These are phyloP conservation scores for Oplegnathus fasciatus DNA, from an alignment of 2,113 vertebrate genomes.

Conservation along the genomic window DNA sequence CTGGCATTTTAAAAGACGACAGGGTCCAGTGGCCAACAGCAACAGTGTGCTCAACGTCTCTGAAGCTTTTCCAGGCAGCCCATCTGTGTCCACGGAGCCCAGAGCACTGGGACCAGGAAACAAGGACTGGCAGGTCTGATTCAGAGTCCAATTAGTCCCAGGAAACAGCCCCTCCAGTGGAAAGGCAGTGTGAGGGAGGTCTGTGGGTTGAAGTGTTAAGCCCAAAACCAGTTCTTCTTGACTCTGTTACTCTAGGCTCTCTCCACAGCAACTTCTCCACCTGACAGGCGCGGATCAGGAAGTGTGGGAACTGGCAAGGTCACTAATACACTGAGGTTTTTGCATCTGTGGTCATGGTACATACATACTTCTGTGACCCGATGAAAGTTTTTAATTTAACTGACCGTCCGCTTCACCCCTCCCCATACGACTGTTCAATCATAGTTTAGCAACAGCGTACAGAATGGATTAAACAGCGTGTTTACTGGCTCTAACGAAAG, in stretches of 20 bases:
- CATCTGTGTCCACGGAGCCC: slow-evolving; percentile 65
- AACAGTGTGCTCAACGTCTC: slow-evolving; percentile 67
- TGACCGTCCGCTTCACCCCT: not conserved
- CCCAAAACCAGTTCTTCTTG: slow-evolving; percentile 41
- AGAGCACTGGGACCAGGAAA: slow-evolving; percentile 73
- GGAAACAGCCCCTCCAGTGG: slow-evolving; percentile 63
- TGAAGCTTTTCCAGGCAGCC: slow-evolving; percentile 69
- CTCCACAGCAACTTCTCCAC: slow-evolving; percentile 26
- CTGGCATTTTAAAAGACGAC: slow-evolving; percentile 54
- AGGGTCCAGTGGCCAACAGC: slow-evolving; percentile 72
- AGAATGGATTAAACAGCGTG: not conserved
- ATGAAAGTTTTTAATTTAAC: not conserved
- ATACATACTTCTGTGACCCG: not conserved
- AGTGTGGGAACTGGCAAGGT: not conserved
- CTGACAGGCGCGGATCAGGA: not conserved
- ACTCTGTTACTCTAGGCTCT: slow-evolving; percentile 11
- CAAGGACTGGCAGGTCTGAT: slow-evolving; percentile 70
- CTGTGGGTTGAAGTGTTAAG: slow-evolving; percentile 51
- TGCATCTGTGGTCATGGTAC: not conserved
- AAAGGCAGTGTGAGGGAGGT: slow-evolving; percentile 55
- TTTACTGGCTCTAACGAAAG: not conserved
- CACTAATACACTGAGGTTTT: not conserved
- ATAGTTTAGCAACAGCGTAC: not conserved
- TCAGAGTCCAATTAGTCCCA: slow-evolving; percentile 65
- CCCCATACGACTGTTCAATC: not conserved